Evolutionary conservation across 2,888 invertebrate species (phyloP).

Genomic region (Meta bourneti): DNA sequence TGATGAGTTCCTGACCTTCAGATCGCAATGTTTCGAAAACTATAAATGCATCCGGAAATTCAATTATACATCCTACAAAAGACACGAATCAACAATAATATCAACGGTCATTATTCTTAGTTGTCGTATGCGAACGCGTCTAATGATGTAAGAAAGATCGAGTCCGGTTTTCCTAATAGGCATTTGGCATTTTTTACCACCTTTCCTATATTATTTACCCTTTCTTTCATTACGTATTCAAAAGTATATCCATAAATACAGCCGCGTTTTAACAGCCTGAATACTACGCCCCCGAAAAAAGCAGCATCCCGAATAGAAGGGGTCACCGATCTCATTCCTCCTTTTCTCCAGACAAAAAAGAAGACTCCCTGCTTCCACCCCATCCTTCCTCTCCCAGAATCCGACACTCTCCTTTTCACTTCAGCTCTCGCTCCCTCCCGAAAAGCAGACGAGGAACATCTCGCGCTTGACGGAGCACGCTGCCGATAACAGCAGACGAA

Average conservation of each 20-base stretch:
- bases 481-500: slow-evolving; percentile 65
- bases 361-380: not conserved
- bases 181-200: too few species aligned
- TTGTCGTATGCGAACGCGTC: too few species aligned
- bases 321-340: not conserved
- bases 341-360: not conserved
- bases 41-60: too few species aligned
- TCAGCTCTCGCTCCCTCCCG: slow-evolving; percentile 1
- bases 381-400: not conserved
- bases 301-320: not conserved
- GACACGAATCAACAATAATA: too few species aligned
- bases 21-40: too few species aligned
- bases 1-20: too few species aligned
- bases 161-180: too few species aligned
- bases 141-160: too few species aligned
- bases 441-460: slow-evolving; percentile 64
- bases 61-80: too few species aligned
- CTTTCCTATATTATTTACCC: too few species aligned
- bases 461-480: slow-evolving; percentile 57
- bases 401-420: not conserved
- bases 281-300: not conserved
- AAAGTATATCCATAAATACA: not conserved
- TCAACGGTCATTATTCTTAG: too few species aligned
- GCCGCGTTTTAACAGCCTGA: not conserved
- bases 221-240: not conserved